These are phyloP conservation scores for Harmothoe impar DNA, from an alignment of 2,888 invertebrate species.

Conservation along the genomic window DNA sequence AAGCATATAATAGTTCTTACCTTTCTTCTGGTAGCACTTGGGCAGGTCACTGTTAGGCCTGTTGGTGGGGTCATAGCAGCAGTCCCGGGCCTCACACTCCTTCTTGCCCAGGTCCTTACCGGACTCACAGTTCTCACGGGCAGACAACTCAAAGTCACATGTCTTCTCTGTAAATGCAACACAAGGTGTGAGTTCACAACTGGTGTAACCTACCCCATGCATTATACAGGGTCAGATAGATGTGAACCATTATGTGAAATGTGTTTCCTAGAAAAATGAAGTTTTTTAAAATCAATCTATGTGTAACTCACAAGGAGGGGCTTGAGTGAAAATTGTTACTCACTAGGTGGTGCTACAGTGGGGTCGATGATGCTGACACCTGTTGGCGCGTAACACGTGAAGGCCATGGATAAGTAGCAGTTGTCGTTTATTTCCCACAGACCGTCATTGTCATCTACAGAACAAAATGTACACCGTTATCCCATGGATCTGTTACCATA, in stretches of 20 bases:
- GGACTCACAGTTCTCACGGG: neutral
- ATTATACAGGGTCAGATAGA: no score
- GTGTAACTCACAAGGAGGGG: no score
- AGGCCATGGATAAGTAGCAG: conserved; percentile 10
- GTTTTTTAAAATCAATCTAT: neutral
- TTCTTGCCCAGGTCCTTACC: neutral
- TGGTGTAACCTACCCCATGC: no score
- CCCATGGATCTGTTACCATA: no score
- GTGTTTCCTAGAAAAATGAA: neutral
- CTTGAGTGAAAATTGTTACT: no score
- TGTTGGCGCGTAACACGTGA: neutral
- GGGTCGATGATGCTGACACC: neutral
- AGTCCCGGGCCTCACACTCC: neutral
- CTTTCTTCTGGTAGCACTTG: neutral
- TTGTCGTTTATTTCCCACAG: neutral
- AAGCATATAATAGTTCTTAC: no score
- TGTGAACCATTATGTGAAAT: neutral
- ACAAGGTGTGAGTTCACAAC: no score
- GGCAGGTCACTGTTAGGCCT: neutral
- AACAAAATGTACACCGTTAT: no score
- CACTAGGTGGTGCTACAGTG: neutral
- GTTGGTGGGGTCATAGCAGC: conserved; percentile 41
- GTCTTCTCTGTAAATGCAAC: conserved; percentile 10
- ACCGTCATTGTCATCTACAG: neutral
- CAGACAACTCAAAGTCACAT: neutral